A percentile compares a stretch with the other conserved stretches of the same genome.
phyloP scores from a whole-genome alignment of 35 echinoderm and acorn worm species.

The Lytechinus pictus region DNA sequence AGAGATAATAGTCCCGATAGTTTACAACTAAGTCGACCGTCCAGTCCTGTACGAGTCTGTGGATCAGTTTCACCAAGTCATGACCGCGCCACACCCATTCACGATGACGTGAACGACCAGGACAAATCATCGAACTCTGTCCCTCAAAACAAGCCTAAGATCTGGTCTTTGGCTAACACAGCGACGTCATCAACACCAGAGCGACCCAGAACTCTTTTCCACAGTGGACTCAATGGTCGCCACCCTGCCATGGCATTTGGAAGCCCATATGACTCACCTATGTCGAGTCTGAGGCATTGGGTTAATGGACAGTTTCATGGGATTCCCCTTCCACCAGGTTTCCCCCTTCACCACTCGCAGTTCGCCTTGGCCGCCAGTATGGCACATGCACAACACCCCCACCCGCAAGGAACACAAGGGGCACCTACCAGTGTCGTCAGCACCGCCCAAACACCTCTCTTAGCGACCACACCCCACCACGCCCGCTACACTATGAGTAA shows the following conservation, averaged over 20 bases:
- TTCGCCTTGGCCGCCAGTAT: constrained; percentile 22
- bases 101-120: constrained; percentile 49
- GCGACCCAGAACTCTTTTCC: constrained; percentile 48
- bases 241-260: constrained; percentile 38
- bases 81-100: constrained; percentile 47
- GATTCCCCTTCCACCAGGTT: constrained; percentile 57
- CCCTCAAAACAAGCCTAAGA: constrained; percentile 83
- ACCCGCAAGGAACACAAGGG: constrained; percentile 29
- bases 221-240: constrained; percentile 49
- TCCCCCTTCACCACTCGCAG: constrained; percentile 53
- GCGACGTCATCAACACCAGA: constrained; percentile 83
- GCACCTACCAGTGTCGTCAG: constrained; percentile 70
- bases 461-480: constrained; percentile 59
- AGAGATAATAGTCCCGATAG: constrained; percentile 12
- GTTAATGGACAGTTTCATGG: constrained; percentile 72
- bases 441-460: constrained; percentile 62
- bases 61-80: constrained; percentile 14
- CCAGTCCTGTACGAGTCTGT: constrained; percentile 13
- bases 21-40: constrained; percentile 34
- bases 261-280: constrained; percentile 66
- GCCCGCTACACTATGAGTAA: constrained; percentile 39
- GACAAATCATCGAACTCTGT: constrained; percentile 49
- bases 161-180: constrained; percentile 97
- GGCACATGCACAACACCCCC: constrained; percentile 31
- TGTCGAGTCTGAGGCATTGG: constrained; percentile 64